Evolutionary conservation across 2,888 invertebrate genomes (phyloP), one percentile per base, ranked within the genome.

Genomic region (Xylota segnis): DNA sequence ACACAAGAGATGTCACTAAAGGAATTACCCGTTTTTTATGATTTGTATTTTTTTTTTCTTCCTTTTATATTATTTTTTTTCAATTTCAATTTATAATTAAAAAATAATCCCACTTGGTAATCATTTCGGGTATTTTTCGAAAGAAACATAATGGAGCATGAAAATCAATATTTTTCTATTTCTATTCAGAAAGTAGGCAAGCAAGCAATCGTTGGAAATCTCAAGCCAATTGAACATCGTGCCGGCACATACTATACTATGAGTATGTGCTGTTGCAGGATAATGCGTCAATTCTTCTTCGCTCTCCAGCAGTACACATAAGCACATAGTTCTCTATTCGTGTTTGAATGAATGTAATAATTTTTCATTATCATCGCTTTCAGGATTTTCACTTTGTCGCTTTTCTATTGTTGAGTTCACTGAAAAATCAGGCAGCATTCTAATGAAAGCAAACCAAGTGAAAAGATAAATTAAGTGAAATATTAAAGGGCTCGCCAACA

Each of bases 381-480:
- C 70, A 82, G 61, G 71, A 71, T 77, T 77, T 76, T 56, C 82
- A 77, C 56, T 71, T 82, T 76, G 81, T 74, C 72, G 72, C 79
- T 79, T 23, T 40, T 52, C 32, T 54, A 76, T 82, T 82, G 82
- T 82, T 72, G 58, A 50, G 47, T 16, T 63, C 34, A 7, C 47
- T 58, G 54, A 68, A 75, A 81, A 81, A 47, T 81, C 68, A 68
- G 68, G 50, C 50, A 65, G 61, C 76, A 76, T 70, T 70, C 63
- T 75, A 70, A 83, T 77, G 59, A 78, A 74, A 65, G 23, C 58
- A 78, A 83, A 65, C 78, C 83, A 78, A 78, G 83, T 68, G 83
- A 52, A 78, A 83, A 83, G 78, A 83, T 83, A 78, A 83, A 83
- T 83, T 83, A 66, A 72, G 66, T 83, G 77, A 77, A 77, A 76